phyloP scores from a whole-genome alignment of 2,888 invertebrate species.

The Rotaria macrura region DNA sequence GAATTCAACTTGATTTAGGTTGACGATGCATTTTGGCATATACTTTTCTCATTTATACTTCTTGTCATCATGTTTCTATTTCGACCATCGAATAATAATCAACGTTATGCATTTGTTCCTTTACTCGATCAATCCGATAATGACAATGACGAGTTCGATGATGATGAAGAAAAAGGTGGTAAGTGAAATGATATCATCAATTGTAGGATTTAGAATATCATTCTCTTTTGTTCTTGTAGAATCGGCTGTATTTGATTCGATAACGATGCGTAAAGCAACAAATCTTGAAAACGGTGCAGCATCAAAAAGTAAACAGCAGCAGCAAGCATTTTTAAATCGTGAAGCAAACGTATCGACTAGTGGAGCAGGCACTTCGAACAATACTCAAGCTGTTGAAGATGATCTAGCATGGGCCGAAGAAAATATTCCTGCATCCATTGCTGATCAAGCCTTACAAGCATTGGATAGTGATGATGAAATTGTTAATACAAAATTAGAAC shows the following conservation, averaged over 20 bases:
- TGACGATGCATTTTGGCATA: slow-evolving; percentile 88
- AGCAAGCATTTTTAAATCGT: background rate
- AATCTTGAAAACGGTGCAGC: background rate
- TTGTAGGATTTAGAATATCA: too few species aligned
- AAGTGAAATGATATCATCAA: background rate
- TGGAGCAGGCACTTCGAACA: background rate
- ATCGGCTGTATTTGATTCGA: background rate
- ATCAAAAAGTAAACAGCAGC: background rate
- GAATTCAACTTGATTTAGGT: slow-evolving; percentile 45
- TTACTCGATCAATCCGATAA: slow-evolving; percentile 58
- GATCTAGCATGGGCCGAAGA: slow-evolving; percentile 77
- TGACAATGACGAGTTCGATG: slow-evolving; percentile 25
- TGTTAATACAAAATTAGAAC: slow-evolving; percentile 29
- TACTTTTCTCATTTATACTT: slow-evolving; percentile 74
- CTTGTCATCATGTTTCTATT: slow-evolving; percentile 84
- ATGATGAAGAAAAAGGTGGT: slow-evolving; percentile 30
- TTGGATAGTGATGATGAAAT: slow-evolving; percentile 31
- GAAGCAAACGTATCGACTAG: background rate
- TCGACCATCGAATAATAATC: slow-evolving; percentile 89
- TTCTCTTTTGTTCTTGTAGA: background rate
- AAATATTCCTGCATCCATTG: slow-evolving; percentile 65
- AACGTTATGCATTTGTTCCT: slow-evolving; percentile 77
- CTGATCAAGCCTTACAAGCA: slow-evolving; percentile 48
- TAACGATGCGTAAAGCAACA: background rate
- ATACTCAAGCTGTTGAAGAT: slow-evolving; percentile 52